These are phyloP conservation scores for Gastrophysa polygoni DNA, from an alignment of 2,888 invertebrate genomes.

Conservation along the genomic window DNA sequence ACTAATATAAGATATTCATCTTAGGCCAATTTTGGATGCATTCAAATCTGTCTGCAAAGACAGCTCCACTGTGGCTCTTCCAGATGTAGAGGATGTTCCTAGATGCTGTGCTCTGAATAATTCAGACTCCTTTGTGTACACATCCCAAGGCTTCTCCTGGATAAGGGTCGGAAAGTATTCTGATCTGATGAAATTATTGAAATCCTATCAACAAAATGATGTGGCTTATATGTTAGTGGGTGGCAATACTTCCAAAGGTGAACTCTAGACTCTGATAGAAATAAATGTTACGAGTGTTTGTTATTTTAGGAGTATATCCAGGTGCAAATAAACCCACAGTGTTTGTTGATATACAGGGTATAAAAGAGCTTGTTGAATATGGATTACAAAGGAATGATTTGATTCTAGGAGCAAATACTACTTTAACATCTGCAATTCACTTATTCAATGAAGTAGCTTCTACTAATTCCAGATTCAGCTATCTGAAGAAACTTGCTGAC, in stretches of 20 bases:
- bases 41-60: slow-evolving; percentile 67
- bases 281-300: not conserved
- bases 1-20: too few species aligned
- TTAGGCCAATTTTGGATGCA: slow-evolving; percentile 66
- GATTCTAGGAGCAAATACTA: slow-evolving; percentile 65
- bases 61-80: slow-evolving; percentile 46
- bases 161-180: slow-evolving; percentile 63
- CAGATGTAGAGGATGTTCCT: slow-evolving; percentile 56
- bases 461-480: slow-evolving; percentile 61
- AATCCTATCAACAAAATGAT: slow-evolving; percentile 47
- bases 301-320: slow-evolving; percentile 45
- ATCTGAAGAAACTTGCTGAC: slow-evolving; percentile 64
- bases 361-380: slow-evolving; percentile 63
- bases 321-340: slow-evolving; percentile 57
- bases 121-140: slow-evolving; percentile 49
- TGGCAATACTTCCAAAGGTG: slow-evolving; percentile 80
- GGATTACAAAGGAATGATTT: slow-evolving; percentile 58
- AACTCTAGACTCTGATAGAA: too few species aligned
- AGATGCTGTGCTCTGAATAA: slow-evolving; percentile 36
- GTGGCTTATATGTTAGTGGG: slow-evolving; percentile 66
- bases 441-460: slow-evolving; percentile 57
- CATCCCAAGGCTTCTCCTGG: slow-evolving; percentile 60
- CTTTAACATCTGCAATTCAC: slow-evolving; percentile 63
- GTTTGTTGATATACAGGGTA: slow-evolving; percentile 67
- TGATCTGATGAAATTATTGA: slow-evolving; percentile 64